Evolutionary conservation across 2,113 vertebrate genomes (phyloP), one percentile per base, ranked within the genome.

Genomic region (Tetraodon nigroviridis): DNA sequence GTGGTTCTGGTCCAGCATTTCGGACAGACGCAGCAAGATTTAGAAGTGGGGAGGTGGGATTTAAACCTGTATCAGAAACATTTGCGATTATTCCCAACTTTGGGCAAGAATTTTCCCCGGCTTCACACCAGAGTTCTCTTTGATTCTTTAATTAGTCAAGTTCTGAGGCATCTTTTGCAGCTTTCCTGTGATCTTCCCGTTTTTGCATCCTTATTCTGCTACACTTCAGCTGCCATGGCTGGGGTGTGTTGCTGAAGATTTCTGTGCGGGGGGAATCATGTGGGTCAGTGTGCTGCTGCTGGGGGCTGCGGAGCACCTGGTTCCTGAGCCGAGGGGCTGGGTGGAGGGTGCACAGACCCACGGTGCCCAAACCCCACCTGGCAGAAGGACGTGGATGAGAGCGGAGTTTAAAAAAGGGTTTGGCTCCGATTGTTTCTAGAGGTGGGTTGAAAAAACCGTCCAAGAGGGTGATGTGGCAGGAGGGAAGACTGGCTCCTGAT

Each of bases 271-370:
- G 61, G 52, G 48, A 60, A 6, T 19, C 71, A 87, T 85, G 53
- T 87, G 82, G 85, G 87, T 87, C 83, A 88, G 78, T 87, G 71
- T 87, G 84, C 70, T 87, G 81, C 47, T 47, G 81, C 84, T 84
- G 17, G 27, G 49, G 84, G 87, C 81, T 77, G 76, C 83, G 79
- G 83, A 78, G 66, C 84, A 84, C 86, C 81, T 66, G 79, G 58
- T 88, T 89, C 53, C 63, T 68, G 53, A 32, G 67, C 67, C 84
- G 63, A 7, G 45, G 17, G 17, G 42, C 27, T 44, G 40, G 66
- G 16, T 15, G 6, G 64, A 20, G 15, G 20, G 37, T 67, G 29
- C 5, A n/a, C 15, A 22, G 12, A 37, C 24, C 47, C 17, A 24
- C 45, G 16, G 37, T 59, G 24, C 19, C 40, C 16, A 6, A 61